phyloP scores from a whole-genome alignment of 2,113 vertebrate genomes.

The Tamias sibiricus region DNA sequence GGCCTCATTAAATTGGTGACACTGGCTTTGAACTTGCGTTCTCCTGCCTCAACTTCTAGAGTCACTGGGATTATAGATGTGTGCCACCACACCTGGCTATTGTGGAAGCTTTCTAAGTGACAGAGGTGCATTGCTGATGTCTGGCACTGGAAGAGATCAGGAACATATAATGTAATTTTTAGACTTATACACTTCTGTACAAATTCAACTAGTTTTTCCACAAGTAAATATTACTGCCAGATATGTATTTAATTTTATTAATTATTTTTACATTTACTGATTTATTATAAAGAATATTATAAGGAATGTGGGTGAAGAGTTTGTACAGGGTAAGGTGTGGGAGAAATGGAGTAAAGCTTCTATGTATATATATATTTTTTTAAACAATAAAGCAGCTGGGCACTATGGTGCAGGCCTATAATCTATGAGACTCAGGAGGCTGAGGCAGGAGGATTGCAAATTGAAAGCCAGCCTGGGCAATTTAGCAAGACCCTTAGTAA shows the following conservation, averaged over 20 bases:
- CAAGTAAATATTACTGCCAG: background rate
- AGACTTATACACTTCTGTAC: background rate
- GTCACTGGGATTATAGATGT: too few species aligned
- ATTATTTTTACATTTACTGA: background rate
- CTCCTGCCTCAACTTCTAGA: too few species aligned
- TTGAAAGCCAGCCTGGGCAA: too few species aligned
- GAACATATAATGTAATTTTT: background rate
- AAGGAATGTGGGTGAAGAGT: background rate
- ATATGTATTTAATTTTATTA: background rate
- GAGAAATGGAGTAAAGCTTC: background rate
- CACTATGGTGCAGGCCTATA: too few species aligned
- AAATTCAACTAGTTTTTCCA: background rate
- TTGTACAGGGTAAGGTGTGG: background rate
- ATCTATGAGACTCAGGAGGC: background rate
- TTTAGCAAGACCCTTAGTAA: too few species aligned
- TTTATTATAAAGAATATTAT: background rate
- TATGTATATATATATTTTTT: too few species aligned
- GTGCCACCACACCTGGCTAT: too few species aligned
- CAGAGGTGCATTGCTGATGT: background rate
- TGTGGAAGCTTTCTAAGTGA: background rate
- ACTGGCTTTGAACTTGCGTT: too few species aligned
- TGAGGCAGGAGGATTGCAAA: background rate
- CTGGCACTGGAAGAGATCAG: background rate
- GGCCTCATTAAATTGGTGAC: too few species aligned
- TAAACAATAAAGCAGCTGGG: too few species aligned